A percentile compares a stretch with the other conserved stretches of the same genome.
phyloP scores from a whole-genome alignment of 1,140 invertebrate species.

The Drosophila nasuta region DNA sequence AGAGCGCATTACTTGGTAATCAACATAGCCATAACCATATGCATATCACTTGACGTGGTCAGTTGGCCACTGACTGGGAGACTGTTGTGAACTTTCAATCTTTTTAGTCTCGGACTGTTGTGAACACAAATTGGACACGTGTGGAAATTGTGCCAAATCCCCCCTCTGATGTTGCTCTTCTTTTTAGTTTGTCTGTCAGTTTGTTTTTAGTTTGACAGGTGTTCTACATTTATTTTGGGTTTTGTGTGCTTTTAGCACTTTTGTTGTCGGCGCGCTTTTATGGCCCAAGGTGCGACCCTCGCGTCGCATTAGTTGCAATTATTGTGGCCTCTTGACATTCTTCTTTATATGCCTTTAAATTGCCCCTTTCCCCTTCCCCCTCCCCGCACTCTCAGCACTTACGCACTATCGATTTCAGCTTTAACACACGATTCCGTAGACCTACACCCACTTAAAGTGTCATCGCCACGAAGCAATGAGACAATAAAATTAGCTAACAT shows the following conservation, averaged over 20 bases:
- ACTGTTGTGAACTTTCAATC: constrained; percentile 20
- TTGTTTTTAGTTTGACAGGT: constrained; percentile 20
- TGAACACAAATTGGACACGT: constrained; percentile 39
- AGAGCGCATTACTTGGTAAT: constrained; percentile 29
- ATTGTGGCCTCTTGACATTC: constrained; percentile 83
- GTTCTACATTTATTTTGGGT: constrained; percentile 37
- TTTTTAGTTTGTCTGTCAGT: neutral
- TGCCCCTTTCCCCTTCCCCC: neutral
- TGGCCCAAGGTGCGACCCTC: constrained; percentile 77
- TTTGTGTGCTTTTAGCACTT: constrained; percentile 1
- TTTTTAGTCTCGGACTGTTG: constrained; percentile 3
- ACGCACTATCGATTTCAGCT: constrained; percentile 57
- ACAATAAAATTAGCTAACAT: constrained; percentile 47
- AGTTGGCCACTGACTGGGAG: constrained; percentile 4
- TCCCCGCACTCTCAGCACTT: constrained; percentile 26
- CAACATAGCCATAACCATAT: constrained; percentile 12
- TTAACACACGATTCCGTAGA: constrained; percentile 41
- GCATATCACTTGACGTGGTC: constrained; percentile 8
- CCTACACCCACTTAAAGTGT: constrained; percentile 44
- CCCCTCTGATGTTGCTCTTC: neutral
- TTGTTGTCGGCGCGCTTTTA: constrained; percentile 53
- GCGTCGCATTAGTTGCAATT: constrained; percentile 77
- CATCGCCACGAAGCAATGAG: constrained; percentile 56
- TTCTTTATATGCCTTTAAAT: constrained; percentile 63
- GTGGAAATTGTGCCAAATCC: constrained; percentile 35